Base-by-base conservation (phyloP, 2,888 invertebrate genomes). In the Cerastis rubricosa region DNA sequence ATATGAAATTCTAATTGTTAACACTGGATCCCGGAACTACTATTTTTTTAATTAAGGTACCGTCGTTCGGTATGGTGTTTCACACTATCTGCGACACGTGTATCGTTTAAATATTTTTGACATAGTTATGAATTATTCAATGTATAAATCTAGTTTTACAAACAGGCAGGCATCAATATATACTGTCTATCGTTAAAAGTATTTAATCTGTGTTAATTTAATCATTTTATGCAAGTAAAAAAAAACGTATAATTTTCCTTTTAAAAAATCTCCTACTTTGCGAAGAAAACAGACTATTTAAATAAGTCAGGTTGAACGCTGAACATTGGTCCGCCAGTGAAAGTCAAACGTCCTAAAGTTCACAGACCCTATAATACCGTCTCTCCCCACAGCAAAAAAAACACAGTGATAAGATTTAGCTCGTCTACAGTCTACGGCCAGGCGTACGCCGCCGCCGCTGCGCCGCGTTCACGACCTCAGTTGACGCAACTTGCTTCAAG, bases 401-500 rank as follows among this genome's bases (percentile, higher is more conserved):
- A 54, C 63, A 70, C 84, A 71, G 8, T 54, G 68, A 71, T 61
- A 80, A 59, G 59, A 86, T 77, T 71, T 64, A 71, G 51, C 22
- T 54, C 74, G 70, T 78, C 75, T 71, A 59, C 54, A 47, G 59
- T 25, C 43, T 77, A 61, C 9, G 29, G 17, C 7, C 22, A 66
- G 43, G 49, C 49, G 40, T 66, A 45, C 9, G 35, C 9, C n/a
- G n/a, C n/a, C n/a, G n/a, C n/a, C n/a, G n/a, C n/a, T n/a, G n/a
- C n/a, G n/a, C n/a, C 61, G 4, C 14, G 29, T 35, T 19, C 61
- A 61, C 61, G 35, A 35, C 61, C 61, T 61, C 61, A 2, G 61
- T 19, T 35, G 35, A 61, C 19, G 35, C 61, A 19, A 61, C 19
- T 29, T 35, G 59, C 19, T 19, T 61, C 19, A 61, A 61, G 19